These are phyloP conservation scores for Hippocampus comes DNA, from an alignment of 2,113 vertebrate species.

Conservation along the genomic window DNA sequence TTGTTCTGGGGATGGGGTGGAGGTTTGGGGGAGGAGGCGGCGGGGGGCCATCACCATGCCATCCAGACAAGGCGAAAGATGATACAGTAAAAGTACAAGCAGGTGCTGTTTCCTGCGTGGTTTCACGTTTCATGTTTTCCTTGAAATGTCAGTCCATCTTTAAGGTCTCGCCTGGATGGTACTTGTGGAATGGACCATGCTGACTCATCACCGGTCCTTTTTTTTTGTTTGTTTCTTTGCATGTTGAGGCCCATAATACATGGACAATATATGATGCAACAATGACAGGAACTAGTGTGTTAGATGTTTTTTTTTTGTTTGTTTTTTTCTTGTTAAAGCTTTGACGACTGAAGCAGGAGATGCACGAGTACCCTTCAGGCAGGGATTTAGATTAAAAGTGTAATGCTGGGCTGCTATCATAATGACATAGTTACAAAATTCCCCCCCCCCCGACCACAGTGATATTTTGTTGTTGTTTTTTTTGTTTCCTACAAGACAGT, in stretches of 20 bases:
- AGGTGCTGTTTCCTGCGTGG: slow-evolving; percentile 6
- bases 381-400: neutral
- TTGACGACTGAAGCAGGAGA: neutral
- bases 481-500: no score
- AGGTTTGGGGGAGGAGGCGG: neutral
- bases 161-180: neutral
- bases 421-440: neutral
- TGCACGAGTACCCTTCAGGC: neutral
- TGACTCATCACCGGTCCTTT: neutral
- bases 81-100: slow-evolving; percentile 14
- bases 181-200: neutral
- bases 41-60: neutral
- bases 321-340: neutral
- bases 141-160: neutral
- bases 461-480: no score
- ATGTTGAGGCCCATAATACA: neutral
- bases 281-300: no score
- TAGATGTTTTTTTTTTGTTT: slow-evolving; percentile 13
- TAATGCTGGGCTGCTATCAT: neutral
- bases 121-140: slow-evolving; percentile 1
- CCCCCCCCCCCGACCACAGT: no score
- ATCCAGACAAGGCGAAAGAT: slow-evolving; percentile 21
- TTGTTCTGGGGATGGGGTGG: neutral
- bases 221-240: neutral
- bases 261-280: no score